Percentiles rank a stretch among this genome's conserved stretches.
Conservation (phyloP, 30 jellyfish, hydroid and myxozoan species). For the Chrysaora quinquecirrha region DNA sequence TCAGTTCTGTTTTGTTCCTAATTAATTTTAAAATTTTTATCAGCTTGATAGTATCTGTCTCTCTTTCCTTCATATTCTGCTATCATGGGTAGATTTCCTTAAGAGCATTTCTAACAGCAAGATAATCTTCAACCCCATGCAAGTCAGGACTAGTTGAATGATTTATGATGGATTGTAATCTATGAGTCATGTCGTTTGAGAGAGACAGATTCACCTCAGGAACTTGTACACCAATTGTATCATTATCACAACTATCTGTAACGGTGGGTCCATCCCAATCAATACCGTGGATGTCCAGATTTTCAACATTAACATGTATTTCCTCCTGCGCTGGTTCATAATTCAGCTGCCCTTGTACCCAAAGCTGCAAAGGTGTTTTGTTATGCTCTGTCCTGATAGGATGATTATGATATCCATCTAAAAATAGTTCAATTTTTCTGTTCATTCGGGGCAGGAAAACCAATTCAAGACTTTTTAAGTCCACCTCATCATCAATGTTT, state of each 20-base stretch:
- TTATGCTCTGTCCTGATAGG: conserved; percentile 31
- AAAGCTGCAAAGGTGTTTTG: conserved; percentile 36
- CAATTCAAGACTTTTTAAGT: conserved; percentile 1
- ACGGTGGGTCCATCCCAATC: conserved; percentile 45
- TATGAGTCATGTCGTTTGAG: neutral
- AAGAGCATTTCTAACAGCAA: neutral
- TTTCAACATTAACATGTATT: neutral
- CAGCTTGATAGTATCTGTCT: neutral
- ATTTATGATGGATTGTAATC: neutral
- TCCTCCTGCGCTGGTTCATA: conserved; percentile 8
- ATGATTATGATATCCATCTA: conserved; percentile 33
- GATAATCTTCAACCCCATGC: conserved; percentile 1
- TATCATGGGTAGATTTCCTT: neutral
- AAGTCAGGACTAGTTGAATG: neutral
- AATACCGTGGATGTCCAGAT: conserved; percentile 17
- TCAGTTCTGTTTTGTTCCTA: conserved; percentile 19
- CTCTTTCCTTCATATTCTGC: neutral
- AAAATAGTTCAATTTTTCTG: conserved; percentile 12
- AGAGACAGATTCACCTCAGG: conserved; percentile 7
- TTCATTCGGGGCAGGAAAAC: conserved; percentile 32
- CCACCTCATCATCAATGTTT: conserved; percentile 4
- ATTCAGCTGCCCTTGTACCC: conserved; percentile 32
- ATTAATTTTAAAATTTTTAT: too few relatives aligned
- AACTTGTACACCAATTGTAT: conserved; percentile 2
- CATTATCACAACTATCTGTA: neutral